Conservation (phyloP, 2,113 vertebrate species). For the Calidris pygmaea region DNA sequence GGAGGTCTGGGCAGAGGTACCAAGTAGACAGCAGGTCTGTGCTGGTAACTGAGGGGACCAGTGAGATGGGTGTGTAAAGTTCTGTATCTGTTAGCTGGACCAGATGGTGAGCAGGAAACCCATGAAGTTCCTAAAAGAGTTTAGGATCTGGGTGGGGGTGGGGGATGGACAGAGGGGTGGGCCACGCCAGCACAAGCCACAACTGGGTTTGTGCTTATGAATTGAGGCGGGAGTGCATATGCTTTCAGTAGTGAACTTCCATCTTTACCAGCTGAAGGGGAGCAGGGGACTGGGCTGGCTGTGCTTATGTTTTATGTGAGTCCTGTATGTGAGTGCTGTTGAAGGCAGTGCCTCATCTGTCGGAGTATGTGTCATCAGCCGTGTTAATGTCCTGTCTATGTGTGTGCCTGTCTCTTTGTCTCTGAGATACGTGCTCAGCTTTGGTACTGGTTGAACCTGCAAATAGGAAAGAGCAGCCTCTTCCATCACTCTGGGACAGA, state of each 20-base stretch:
- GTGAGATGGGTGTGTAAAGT: accelerated
- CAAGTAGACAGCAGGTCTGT: not conserved
- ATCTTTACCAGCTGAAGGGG: not conserved
- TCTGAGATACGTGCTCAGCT: accelerated
- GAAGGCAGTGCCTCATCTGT: not conserved
- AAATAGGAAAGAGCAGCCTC: not conserved
- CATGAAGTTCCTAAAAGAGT: not conserved
- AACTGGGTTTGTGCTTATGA: not conserved
- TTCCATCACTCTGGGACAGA: not conserved
- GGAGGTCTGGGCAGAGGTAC: not conserved
- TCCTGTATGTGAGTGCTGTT: not conserved
- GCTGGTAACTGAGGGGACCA: not conserved
- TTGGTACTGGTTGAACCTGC: not conserved
- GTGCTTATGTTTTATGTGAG: not conserved
- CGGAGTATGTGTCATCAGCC: not conserved
- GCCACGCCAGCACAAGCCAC: not conserved
- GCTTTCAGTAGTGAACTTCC: not conserved
- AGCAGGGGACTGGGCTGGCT: not conserved
- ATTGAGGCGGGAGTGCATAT: accelerated
- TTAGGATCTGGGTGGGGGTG: not conserved
- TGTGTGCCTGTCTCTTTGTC: not conserved
- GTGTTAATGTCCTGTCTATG: not conserved
- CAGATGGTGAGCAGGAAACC: not conserved
- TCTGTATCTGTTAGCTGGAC: not conserved
- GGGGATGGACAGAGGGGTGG: not conserved